Evolutionary conservation across 2,888 invertebrate genomes (phyloP).

Genomic region (Scaptomyza caliginosa): DNA sequence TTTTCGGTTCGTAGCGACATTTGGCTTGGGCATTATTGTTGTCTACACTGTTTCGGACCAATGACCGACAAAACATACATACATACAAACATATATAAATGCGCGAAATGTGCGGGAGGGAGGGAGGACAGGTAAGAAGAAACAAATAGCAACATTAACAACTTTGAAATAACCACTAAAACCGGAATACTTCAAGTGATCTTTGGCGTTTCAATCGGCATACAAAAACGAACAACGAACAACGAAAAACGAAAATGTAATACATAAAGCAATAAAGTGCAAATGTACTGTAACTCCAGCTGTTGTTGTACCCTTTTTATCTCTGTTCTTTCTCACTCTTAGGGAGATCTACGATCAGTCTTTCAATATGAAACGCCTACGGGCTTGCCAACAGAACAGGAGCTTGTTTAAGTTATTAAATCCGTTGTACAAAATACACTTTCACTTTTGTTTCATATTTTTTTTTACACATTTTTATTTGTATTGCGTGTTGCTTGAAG

Average conservation of each 20-base stretch:
- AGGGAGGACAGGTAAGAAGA: slow-evolving; percentile 10
- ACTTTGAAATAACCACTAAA: slow-evolving; percentile 61
- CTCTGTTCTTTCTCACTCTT: not conserved
- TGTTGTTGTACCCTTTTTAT: slow-evolving; percentile 9
- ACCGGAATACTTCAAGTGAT: slow-evolving; percentile 79
- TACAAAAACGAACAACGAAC: slow-evolving; percentile 35
- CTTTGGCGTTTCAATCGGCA: slow-evolving; percentile 68
- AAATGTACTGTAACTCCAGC: slow-evolving; percentile 54
- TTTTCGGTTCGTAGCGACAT: slow-evolving; percentile 48
- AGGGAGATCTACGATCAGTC: slow-evolving; percentile 19
- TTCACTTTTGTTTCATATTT: slow-evolving; percentile 61
- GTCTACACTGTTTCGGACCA: slow-evolving; percentile 70
- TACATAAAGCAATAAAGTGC: slow-evolving; percentile 14
- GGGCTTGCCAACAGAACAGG: slow-evolving; percentile 21
- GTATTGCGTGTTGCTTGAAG: slow-evolving; percentile 41
- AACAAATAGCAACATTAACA: slow-evolving; percentile 46
- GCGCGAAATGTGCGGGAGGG: slow-evolving; percentile 51
- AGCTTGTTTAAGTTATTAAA: slow-evolving; percentile 15
- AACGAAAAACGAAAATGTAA: slow-evolving; percentile 23
- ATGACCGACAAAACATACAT: slow-evolving; percentile 80
- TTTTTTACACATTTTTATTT: slow-evolving; percentile 9
- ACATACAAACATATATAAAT: slow-evolving; percentile 37
- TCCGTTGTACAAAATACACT: slow-evolving; percentile 51
- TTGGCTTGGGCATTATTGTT: slow-evolving; percentile 51
- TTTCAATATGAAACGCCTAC: slow-evolving; percentile 40